These are phyloP conservation scores for Erebia epiphron DNA, from an alignment of 2,888 invertebrate species.

Conservation along the genomic window DNA sequence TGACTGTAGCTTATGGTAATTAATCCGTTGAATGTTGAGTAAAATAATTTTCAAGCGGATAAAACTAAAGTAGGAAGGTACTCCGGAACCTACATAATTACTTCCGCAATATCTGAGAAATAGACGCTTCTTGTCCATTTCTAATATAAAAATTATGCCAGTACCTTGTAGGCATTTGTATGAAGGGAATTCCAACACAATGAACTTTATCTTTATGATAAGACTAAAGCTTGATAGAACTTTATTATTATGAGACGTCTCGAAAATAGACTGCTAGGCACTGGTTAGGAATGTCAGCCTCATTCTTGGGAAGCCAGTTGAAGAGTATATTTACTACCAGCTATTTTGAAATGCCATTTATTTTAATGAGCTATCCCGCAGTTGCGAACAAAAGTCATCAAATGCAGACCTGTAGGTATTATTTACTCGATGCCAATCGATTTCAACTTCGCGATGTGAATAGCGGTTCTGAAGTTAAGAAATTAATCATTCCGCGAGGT, in stretches of 20 bases:
- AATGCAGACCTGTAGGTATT: conserved; percentile 19
- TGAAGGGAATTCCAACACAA: background rate
- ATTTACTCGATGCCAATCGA: conserved; percentile 30
- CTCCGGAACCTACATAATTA: background rate
- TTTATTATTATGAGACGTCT: background rate
- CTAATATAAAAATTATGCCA: background rate
- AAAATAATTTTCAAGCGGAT: too few relatives aligned
- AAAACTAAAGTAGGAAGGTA: too few relatives aligned
- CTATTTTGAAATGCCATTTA: conserved; percentile 23
- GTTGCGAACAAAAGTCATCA: conserved; percentile 37
- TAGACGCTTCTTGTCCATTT: background rate
- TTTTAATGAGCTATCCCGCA: conserved; percentile 33
- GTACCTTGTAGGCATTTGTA: background rate
- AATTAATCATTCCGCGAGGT: background rate
- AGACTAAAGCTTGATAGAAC: background rate
- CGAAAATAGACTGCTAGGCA: conserved; percentile 4
- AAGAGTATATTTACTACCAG: background rate
- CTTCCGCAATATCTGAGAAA: too few relatives aligned
- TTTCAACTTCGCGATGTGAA: conserved; percentile 15
- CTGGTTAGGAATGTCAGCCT: conserved; percentile 1
- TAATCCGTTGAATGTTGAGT: too few relatives aligned
- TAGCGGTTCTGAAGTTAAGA: conserved; percentile 7
- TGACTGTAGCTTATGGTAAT: too few relatives aligned
- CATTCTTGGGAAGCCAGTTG: background rate
- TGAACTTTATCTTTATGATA: background rate